Evolutionary conservation across 2,797 vertebrate species (phyloP), one percentile per base, ranked within the genome.

Genomic region (Danio choprae): DNA sequence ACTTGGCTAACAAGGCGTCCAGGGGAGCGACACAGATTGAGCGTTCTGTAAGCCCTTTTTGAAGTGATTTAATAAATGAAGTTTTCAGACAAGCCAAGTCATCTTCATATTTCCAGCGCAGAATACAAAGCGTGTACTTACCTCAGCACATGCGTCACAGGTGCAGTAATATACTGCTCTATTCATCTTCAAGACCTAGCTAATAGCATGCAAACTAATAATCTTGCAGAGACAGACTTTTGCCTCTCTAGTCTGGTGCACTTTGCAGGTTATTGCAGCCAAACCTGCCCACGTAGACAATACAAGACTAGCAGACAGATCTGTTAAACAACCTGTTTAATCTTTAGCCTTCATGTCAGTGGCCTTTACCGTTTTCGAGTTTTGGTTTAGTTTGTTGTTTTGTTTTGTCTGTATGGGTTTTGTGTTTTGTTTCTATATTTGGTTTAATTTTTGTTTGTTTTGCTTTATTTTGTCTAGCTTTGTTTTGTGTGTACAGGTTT

Each of bases 61-160:
- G 56, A 60, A 48, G 22, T 67, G 11, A 65, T 74, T 55, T 16
- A 20, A 20, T 71, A 64, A 76, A 58, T 44, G 4, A 43, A 58
- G 8, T 69, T 51, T 43, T 55, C 12, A 67, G 36, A 55, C 9
- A 6, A 70, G 18, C 15, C 16, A 58, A 68, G 58, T 73, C 40
- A 77, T 51, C 44, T 44, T 59, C 43, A 51, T 78, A 44, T 70
- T 43, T 71, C 44, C 18, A 60, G 16, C 13, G 22, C 9, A 72
- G 58, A 70, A 81, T 44, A 69, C 16, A 48, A 18, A 20, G 59
- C 43, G 18, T 22, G 29, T 59, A 10, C 58, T 73, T 43, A 50
- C 38, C 41, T 65, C 38, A 67, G 48, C 59, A 62, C n/a, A 48
- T 72, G 78, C 79, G 7, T 79, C 84, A 85, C 46, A 67, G 46